Evolutionary conservation across 2,113 vertebrate species (phyloP), one percentile per base, ranked within the genome.

Genomic region (Erythrolamprus reginae): DNA sequence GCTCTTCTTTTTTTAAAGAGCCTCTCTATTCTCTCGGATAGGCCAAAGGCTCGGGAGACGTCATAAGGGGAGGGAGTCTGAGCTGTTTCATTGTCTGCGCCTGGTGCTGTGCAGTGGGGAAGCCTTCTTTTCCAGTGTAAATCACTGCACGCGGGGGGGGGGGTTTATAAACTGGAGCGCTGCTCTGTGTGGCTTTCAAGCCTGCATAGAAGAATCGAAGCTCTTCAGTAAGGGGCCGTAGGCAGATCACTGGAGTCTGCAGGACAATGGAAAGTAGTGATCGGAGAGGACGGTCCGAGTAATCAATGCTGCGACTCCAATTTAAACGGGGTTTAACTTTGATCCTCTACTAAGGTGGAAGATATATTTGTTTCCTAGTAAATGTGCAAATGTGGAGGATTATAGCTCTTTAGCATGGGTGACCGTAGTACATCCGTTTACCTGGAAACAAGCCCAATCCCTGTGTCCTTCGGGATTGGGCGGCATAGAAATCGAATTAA

Each of bases 1-100:
- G 97, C 61, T 55, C 97, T 97, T 93, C 93, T 97, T 97, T 97
- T 96, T 97, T 97, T 97, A 97, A 97, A 97, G 97, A 97, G 96
- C 97, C 96, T 96, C 45, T 93, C 86, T 92, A 12, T 92, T 5
- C 51, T 10, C 82, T 10, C 1, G 61, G 92, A 97, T 97, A 96
- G 97, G 96, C 88, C 10, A 55, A 87, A 47, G 6, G 85, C 77
- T 50, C 21, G 5, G 50, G 19, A 0, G 1, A 87, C 93, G 91
- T 96, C 94, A 95, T 86, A 65, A 15, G 58, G 90, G 95, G 92
- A 95, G 96, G 95, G 94, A 77, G 83, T 88, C 89, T 2, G 82
- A 61, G 82, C 89, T 92, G 92, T 53, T 92, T 93, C 96, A 96
- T 97, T 96, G 96, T 97, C 95, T 95, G 92, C 13, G 90, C 50